Evolutionary conservation across 2,113 vertebrate species (phyloP), one percentile per base, ranked within the genome.

Genomic region (Mustelus asterias): DNA sequence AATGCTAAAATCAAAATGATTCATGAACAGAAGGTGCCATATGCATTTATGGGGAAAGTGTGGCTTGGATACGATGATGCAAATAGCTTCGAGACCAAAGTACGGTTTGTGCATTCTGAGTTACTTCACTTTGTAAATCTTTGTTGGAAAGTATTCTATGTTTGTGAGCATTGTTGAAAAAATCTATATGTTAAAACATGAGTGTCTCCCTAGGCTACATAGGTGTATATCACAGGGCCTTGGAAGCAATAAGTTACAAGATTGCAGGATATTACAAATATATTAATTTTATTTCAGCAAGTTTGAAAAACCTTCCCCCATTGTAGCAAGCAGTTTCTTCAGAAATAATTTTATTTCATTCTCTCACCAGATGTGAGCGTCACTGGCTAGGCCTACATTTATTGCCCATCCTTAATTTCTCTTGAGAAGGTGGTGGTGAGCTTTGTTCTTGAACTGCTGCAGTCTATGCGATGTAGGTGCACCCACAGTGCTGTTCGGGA

Each of bases 51-150:
- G 26, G 88, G 54, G 29, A 90, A n/a, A 54, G 54, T 90, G 13
- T 90, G 88, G 88, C 88, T 90, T 60, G 88, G 88, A 33, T 90
- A 90, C 14, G 88, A 90, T 33, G 88, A 90, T 13, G 2, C n/a
- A 1, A 33, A 90, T 29, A 90, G 54, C 48, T 90, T 60, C 33
- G 4, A 60, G 29, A 33, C 29, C 54, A 90, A 90, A 90, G 88
- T 90, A 90, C 16, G 88, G 88, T 90, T 90, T 90, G 54, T 60
- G 37, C n/a, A 7, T 63, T 89, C 48, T 60, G 26, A 18, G 88
- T 60, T 90, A 33, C 8, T 33, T 60, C 1, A 60, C 60, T 44
- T n/a, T 83, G 16, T 44, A 83, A 20, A 83, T 20, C 20, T 83
- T 37, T 83, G 16, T 83, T 7, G 13, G 16, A 44, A 44, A 20